Percentiles rank a stretch among this genome's conserved stretches.
Evolutionary conservation across 2,113 vertebrate species (phyloP).

Genomic region (Chaetorhynchus papuensis): DNA sequence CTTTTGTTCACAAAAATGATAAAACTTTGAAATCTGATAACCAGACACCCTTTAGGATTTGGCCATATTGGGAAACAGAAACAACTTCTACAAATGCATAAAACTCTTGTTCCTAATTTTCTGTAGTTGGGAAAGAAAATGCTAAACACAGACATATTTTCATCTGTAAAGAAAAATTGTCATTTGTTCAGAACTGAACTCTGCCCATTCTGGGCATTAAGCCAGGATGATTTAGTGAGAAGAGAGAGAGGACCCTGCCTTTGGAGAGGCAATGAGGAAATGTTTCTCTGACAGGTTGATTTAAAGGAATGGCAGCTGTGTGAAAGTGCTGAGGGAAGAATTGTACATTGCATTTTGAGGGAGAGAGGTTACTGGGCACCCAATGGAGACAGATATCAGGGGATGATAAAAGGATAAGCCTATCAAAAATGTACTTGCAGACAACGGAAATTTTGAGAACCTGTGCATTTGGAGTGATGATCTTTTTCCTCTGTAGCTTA

Average conservation of each 20-base stretch:
- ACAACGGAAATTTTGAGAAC: neutral
- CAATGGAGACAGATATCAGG: neutral
- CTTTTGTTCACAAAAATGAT: neutral
- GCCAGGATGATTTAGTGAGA: neutral
- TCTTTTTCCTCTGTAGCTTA: neutral
- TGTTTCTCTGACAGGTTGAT: slow-evolving; percentile 5
- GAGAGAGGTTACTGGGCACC: neutral
- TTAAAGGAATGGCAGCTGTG: slow-evolving; percentile 16
- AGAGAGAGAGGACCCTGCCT: neutral
- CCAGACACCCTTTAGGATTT: neutral
- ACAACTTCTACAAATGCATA: neutral
- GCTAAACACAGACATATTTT: neutral
- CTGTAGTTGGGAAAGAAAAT: neutral
- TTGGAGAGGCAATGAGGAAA: neutral
- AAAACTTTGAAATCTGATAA: neutral
- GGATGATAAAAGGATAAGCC: neutral
- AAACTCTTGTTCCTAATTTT: neutral
- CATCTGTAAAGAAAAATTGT: neutral
- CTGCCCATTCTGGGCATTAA: neutral
- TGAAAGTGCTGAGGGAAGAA: neutral
- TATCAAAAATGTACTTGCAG: neutral
- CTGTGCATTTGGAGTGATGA: neutral
- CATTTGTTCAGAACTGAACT: neutral
- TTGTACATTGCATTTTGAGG: neutral
- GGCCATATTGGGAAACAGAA: neutral